phyloP scores from a whole-genome alignment of 2,888 invertebrate genomes.

The Coremacera marginata region DNA sequence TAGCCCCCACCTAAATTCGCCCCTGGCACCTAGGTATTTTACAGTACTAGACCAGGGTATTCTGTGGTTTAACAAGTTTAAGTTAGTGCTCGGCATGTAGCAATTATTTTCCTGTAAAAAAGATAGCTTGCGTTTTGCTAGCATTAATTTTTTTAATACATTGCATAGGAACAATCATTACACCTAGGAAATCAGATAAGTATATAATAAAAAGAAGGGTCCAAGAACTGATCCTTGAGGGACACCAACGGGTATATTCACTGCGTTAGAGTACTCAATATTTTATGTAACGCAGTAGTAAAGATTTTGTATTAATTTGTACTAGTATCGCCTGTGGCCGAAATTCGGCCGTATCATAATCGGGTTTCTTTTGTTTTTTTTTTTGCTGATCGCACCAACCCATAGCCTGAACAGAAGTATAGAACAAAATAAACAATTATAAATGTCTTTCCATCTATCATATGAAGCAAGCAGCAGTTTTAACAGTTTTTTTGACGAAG shows the following conservation, averaged over 20 bases:
- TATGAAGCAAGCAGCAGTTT: no score
- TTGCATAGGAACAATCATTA: background rate
- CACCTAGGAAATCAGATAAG: conserved; percentile 3
- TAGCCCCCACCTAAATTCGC: no score
- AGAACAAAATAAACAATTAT: no score
- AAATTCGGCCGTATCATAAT: no score
- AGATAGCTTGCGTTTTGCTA: conserved; percentile 21
- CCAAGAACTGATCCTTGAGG: conserved; percentile 30
- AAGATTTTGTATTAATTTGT: background rate
- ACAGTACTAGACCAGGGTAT: conserved; percentile 17
- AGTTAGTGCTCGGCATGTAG: conserved; percentile 1
- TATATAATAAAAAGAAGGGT: conserved; percentile 18
- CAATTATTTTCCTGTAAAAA: conserved; percentile 18
- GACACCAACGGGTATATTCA: background rate
- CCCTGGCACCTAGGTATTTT: conserved; percentile 32
- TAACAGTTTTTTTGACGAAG: no score
- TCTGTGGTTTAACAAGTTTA: background rate
- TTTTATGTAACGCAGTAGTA: background rate
- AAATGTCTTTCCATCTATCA: no score
- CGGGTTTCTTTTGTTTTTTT: no score
- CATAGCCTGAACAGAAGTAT: no score
- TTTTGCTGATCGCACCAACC: no score
- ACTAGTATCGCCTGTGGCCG: no score
- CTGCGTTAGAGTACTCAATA: background rate
- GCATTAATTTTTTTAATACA: conserved; percentile 25